These are phyloP conservation scores for Pseudachorutes palmiensis DNA, from an alignment of 1,140 invertebrate genomes.

Conservation along the genomic window DNA sequence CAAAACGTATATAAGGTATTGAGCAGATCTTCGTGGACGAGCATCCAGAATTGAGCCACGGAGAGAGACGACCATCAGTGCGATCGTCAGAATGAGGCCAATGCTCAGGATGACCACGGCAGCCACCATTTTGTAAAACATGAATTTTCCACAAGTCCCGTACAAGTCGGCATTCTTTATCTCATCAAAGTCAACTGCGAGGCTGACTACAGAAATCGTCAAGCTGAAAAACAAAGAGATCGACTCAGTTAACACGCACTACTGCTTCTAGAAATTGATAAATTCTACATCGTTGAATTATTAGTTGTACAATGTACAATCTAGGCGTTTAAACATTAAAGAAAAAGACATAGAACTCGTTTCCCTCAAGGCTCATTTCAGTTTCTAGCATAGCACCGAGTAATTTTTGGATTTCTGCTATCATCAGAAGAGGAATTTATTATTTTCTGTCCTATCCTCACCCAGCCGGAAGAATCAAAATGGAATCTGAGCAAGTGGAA, in stretches of 20 bases:
- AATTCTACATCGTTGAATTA: not conserved
- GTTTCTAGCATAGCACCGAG: not conserved
- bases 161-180: conserved; percentile 41
- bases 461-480: too few species aligned
- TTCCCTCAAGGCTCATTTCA: not conserved
- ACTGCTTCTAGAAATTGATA: too few species aligned
- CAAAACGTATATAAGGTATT: conserved; percentile 72
- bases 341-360: not conserved
- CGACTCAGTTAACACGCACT: too few species aligned
- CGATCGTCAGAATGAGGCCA: conserved; percentile 61
- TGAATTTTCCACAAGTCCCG: conserved; percentile 49
- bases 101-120: conserved; percentile 60
- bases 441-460: too few species aligned
- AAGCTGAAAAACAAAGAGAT: conserved; percentile 23
- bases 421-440: too few species aligned
- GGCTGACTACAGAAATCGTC: conserved; percentile 40
- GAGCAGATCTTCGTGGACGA: conserved; percentile 61
- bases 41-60: conserved; percentile 74
- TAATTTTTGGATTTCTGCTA: too few species aligned
- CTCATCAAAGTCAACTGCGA: conserved; percentile 50
- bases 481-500: too few species aligned
- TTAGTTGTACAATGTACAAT: not conserved
- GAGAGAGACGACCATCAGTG: conserved; percentile 65
- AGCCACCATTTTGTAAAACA: conserved; percentile 62
- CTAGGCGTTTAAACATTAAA: too few species aligned